Base-by-base conservation (phyloP, 1,140 invertebrate genomes). In the Tetragonula clypearis region DNA sequence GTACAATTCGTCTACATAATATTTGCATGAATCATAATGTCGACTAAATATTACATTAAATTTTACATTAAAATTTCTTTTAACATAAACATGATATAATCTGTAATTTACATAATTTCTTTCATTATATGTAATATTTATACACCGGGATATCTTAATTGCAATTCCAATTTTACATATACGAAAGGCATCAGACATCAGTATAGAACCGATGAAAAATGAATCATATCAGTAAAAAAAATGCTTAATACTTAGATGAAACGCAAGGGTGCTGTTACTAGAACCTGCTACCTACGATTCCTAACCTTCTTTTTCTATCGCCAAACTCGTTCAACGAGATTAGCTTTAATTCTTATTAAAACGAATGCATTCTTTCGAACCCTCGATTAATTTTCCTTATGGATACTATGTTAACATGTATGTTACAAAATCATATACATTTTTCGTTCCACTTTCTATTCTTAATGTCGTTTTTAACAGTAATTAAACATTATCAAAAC, bases 51-150 rank as follows among this genome's bases (percentile, higher is more conserved):
- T 53, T 41, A 76, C 15, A 76, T 82, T 68, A 35, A 35, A 35
- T 35, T 3, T 35, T 35, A 35, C 15, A 76, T 82, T 68, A 30
- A 5, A 41, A 68, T 56, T 76, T 56, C 15, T 5, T 9, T 12
- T 9, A 21, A 62, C 17, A 8, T 49, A 66, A 6, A 49, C 26
- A 53, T 1, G 1, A 15, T 62, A 30, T 14, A 71, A 26, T 26
- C 65, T 26, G 1, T 66, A 30, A 77, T 79, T 84, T 79, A 62
- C 62, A 79, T 26, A 62, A 53, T 30, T 78, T 69, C 6, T 35
- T 58, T 5, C 56, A 56, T 5, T n/a, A 26, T 17, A 21, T 15
- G 8, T 23, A 53, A 53, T 53, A 53, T 72, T 15, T 30, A 75
- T 35, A 58, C 12, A 58, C 11, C 0, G 11, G 8, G 6, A 21